A percentile compares a stretch with the other conserved stretches of the same genome.
phyloP scores from a whole-genome alignment of 2,113 vertebrate species.

The Ptyas mucosa region DNA sequence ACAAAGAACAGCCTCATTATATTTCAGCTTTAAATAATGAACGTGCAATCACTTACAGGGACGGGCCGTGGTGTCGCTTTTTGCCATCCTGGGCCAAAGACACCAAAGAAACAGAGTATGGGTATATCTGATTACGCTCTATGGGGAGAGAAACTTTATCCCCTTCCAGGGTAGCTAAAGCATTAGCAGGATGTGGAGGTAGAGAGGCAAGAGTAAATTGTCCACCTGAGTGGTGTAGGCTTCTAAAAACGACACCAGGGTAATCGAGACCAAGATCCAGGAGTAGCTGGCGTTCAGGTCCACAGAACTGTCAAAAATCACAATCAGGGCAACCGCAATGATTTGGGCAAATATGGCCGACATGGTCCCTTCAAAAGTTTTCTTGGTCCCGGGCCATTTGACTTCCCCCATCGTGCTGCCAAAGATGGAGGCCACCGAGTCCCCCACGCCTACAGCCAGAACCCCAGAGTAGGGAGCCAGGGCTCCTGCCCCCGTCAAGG shows the following conservation, averaged over 20 bases:
- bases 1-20: background rate
- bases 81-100: background rate
- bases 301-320: slow-evolving; percentile 87
- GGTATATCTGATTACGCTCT: background rate
- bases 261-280: slow-evolving; percentile 88
- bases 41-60: background rate
- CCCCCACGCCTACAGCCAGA: slow-evolving; percentile 90
- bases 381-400: slow-evolving; percentile 94
- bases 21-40: slow-evolving; percentile 52
- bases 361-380: slow-evolving; percentile 94
- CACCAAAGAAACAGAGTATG: background rate
- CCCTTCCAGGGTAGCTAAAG: slow-evolving; percentile 62
- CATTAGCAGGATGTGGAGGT: slow-evolving; percentile 92
- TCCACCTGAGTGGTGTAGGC: slow-evolving; percentile 95
- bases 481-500: slow-evolving; percentile 76
- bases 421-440: slow-evolving; percentile 88
- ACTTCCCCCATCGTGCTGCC: slow-evolving; percentile 92
- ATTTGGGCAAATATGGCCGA: slow-evolving; percentile 94
- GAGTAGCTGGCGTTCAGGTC: slow-evolving; percentile 89
- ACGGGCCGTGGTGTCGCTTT: background rate
- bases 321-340: slow-evolving; percentile 90
- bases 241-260: slow-evolving; percentile 88
- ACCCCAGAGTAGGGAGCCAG: slow-evolving; percentile 91
- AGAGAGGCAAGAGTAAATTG: slow-evolving; percentile 92
- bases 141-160: background rate